These are phyloP conservation scores for Nycteola revayana DNA, from an alignment of 2,888 invertebrate genomes.

Conservation along the genomic window DNA sequence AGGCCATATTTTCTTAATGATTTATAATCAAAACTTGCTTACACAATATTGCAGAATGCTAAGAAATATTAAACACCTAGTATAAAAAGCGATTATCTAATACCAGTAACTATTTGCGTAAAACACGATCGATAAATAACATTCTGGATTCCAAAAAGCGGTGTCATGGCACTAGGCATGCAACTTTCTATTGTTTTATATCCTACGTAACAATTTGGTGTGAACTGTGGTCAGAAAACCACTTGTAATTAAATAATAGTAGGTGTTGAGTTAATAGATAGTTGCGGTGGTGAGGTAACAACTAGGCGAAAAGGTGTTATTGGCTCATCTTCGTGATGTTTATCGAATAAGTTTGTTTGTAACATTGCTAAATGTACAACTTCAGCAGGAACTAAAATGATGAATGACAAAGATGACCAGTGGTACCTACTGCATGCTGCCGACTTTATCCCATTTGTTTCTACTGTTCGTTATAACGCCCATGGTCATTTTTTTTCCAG, in stretches of 20 bases:
- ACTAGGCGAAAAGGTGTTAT: too few relatives aligned
- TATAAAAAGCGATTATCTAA: not conserved
- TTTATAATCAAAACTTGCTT: not conserved
- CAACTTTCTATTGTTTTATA: slow-evolving; percentile 38
- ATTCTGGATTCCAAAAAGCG: slow-evolving; percentile 26
- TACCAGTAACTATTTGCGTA: slow-evolving; percentile 13
- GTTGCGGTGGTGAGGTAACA: slow-evolving; percentile 57
- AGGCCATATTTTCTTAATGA: slow-evolving; percentile 4
- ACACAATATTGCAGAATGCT: too few relatives aligned
- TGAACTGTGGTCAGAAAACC: slow-evolving; percentile 28
- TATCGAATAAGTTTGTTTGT: too few relatives aligned
- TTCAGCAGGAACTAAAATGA: too few relatives aligned
- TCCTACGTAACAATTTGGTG: slow-evolving; percentile 30
- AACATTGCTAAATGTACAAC: too few relatives aligned
- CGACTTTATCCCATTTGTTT: too few relatives aligned
- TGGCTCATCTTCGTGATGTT: too few relatives aligned
- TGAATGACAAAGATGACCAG: too few relatives aligned
- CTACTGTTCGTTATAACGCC: too few relatives aligned
- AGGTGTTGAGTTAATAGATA: slow-evolving; percentile 45
- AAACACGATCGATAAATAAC: slow-evolving; percentile 20
- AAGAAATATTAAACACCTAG: too few relatives aligned
- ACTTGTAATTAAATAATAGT: slow-evolving; percentile 52
- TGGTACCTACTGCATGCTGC: too few relatives aligned
- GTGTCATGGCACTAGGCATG: slow-evolving; percentile 28
- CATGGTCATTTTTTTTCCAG: too few relatives aligned